These are phyloP conservation scores for Drosophila asahinai DNA, from an alignment of 1,140 invertebrate species.

Conservation along the genomic window DNA sequence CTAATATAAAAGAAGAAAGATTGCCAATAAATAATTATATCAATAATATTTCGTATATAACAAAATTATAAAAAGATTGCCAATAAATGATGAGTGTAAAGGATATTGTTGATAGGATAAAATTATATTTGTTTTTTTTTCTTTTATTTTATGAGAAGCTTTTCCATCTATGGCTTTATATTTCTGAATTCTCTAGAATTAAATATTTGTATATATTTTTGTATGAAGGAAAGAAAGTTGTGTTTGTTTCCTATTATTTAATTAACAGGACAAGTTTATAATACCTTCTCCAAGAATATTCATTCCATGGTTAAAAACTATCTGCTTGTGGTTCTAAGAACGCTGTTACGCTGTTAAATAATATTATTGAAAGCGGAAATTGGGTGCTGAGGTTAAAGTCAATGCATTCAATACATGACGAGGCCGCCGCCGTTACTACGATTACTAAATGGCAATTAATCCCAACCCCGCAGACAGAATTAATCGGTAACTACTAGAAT, in stretches of 20 bases:
- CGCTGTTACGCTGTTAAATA: constrained; percentile 51
- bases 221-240: no score
- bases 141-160: no score
- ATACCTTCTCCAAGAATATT: not conserved
- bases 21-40: not conserved
- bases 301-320: not conserved
- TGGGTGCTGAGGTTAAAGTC: constrained; percentile 56
- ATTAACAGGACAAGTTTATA: not conserved
- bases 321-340: constrained; percentile 30
- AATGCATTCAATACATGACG: constrained; percentile 40
- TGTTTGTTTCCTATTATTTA: not conserved
- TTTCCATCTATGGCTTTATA: no score
- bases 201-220: no score
- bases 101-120: no score
- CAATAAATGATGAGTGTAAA: not conserved
- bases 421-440: constrained; percentile 37
- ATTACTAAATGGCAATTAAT: constrained; percentile 71
- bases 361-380: constrained; percentile 60
- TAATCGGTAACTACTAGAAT: constrained; percentile 59
- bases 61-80: no score
- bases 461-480: constrained; percentile 51
- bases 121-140: no score
- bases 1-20: not conserved
- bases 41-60: no score
- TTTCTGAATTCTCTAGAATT: no score